phyloP scores from a whole-genome alignment of 2,888 invertebrate genomes.

The Hyalella azteca region DNA sequence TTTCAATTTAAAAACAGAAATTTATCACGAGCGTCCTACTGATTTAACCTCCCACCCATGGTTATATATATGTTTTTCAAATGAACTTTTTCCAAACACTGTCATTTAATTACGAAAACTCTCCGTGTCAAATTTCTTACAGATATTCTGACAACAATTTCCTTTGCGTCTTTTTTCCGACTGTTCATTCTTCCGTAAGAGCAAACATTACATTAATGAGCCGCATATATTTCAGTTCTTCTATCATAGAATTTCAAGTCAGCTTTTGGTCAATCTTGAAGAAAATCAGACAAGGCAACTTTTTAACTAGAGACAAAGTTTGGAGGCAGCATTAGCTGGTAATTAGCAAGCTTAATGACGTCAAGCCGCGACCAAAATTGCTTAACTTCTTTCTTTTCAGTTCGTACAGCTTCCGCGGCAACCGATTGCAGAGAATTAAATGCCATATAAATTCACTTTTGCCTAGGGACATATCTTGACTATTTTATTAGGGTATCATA shows the following conservation, averaged over 20 bases:
- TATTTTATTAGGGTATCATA: no score
- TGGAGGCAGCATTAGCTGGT: conserved; percentile 24
- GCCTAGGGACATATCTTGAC: no score
- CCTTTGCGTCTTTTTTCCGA: no score
- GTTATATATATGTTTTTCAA: no score
- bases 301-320: conserved; percentile 24
- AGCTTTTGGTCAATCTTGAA: conserved; percentile 1
- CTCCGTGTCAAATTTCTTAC: no score
- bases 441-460: neutral
- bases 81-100: no score
- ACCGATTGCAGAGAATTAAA: neutral
- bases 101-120: no score
- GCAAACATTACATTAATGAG: neutral
- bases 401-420: neutral
- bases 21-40: no score
- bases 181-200: no score
- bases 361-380: neutral
- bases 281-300: conserved; percentile 24
- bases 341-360: conserved; percentile 37
- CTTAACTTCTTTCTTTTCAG: conserved; percentile 1
- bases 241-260: neutral
- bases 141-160: no score
- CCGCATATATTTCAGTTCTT: neutral
- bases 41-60: no score
- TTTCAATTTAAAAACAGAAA: no score